These are phyloP conservation scores for Cosmia trapezina DNA, from an alignment of 2,888 invertebrate species.

Conservation along the genomic window DNA sequence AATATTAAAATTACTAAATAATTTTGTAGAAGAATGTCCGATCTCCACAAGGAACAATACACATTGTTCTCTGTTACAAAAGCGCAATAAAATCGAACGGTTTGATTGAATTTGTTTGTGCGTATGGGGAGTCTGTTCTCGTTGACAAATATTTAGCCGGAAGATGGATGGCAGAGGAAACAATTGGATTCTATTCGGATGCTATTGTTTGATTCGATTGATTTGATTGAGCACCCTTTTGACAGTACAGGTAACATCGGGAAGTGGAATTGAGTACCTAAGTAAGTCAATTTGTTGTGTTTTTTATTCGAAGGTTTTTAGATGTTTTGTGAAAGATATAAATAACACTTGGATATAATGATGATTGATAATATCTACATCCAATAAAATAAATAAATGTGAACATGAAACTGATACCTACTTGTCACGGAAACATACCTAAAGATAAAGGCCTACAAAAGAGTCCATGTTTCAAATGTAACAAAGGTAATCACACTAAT, in stretches of 20 bases:
- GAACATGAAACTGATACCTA: conserved; percentile 8
- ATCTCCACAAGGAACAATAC: conserved; percentile 79
- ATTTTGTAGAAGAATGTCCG: conserved; percentile 72
- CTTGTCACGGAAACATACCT: conserved; percentile 16
- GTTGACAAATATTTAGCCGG: conserved; percentile 78
- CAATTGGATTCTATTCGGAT: conserved; percentile 63
- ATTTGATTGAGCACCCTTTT: conserved; percentile 64
- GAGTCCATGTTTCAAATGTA: too few relatives aligned
- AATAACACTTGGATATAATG: conserved; percentile 12
- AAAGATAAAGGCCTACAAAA: background rate
- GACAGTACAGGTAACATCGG: conserved; percentile 28
- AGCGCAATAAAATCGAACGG: conserved; percentile 78
- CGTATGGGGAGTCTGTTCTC: conserved; percentile 69
- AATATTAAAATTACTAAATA: conserved; percentile 76
- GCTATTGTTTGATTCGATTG: conserved; percentile 61
- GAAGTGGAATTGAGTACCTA: conserved; percentile 33
- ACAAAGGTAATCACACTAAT: too few relatives aligned
- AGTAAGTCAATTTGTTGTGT: conserved; percentile 21
- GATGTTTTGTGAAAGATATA: background rate
- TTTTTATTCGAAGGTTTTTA: conserved; percentile 10
- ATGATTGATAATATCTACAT: conserved; percentile 17
- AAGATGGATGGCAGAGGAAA: conserved; percentile 74
- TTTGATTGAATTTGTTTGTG: conserved; percentile 63
- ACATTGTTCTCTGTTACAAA: conserved; percentile 83
- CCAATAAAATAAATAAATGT: conserved; percentile 25